Percentiles rank a stretch among this genome's conserved stretches.
phyloP scores from a whole-genome alignment of 2,888 invertebrate genomes.

The Crocallis elinguaria region DNA sequence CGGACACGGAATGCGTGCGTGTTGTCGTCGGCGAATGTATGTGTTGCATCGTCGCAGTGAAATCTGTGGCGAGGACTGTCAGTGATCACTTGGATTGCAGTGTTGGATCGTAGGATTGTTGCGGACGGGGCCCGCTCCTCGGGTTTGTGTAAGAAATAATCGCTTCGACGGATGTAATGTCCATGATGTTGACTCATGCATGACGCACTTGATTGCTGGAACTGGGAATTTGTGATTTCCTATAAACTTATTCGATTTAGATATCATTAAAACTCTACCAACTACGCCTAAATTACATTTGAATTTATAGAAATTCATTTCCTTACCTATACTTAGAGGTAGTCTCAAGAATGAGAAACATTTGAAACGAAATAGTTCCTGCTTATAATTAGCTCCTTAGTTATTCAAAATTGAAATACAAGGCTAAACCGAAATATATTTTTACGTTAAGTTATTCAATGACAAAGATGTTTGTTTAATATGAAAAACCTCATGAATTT shows the following conservation, averaged over 20 bases:
- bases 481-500: neutral
- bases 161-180: constrained; percentile 74
- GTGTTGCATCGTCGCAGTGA: constrained; percentile 65
- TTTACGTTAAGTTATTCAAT: constrained; percentile 5
- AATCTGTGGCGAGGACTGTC: constrained; percentile 68
- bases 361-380: constrained; percentile 6
- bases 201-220: constrained; percentile 81
- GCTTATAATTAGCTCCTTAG: constrained; percentile 3
- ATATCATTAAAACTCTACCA: constrained; percentile 24
- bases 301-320: no score
- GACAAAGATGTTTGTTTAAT: constrained; percentile 1
- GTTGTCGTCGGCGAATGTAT: constrained; percentile 58
- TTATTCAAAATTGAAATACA: constrained; percentile 3
- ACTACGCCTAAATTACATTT: constrained; percentile 3
- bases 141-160: constrained; percentile 74
- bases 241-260: constrained; percentile 29
- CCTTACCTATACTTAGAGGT: no score
- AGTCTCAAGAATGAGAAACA: constrained; percentile 2
- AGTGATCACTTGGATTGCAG: constrained; percentile 82
- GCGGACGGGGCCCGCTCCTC: constrained; percentile 57
- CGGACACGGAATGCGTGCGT: constrained; percentile 73
- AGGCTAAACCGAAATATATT: constrained; percentile 1
- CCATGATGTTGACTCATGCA: constrained; percentile 82
- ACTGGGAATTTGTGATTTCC: constrained; percentile 68
- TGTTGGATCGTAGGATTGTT: constrained; percentile 78